Evolutionary conservation across 2,797 vertebrate species (phyloP).

Genomic region (Amblyraja radiata): DNA sequence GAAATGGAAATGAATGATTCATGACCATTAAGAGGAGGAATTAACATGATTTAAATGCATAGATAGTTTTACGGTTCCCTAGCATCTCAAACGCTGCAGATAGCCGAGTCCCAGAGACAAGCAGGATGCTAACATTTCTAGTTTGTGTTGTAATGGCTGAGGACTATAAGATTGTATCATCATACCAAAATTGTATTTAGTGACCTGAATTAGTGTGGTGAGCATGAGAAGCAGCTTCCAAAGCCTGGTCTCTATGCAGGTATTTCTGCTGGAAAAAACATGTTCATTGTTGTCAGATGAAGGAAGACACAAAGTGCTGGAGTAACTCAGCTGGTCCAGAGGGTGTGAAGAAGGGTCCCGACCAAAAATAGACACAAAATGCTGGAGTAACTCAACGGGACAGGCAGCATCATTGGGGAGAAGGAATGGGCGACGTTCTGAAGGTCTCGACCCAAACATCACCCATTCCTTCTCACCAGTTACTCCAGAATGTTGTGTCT

Average conservation of each 20-base stretch:
- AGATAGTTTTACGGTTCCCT: neutral
- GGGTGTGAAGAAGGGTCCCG: no score
- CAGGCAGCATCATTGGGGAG: no score
- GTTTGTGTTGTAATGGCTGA: neutral
- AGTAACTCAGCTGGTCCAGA: no score
- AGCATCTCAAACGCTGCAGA: neutral
- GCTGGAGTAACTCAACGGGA: no score
- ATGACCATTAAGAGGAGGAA: neutral
- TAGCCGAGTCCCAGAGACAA: neutral
- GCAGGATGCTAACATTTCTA: neutral
- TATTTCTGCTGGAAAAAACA: neutral
- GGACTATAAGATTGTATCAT: neutral
- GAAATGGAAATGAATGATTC: constrained; percentile 12
- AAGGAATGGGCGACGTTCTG: no score
- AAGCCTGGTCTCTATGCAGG: neutral
- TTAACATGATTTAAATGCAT: neutral
- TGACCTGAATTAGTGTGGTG: neutral
- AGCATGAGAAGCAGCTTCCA: neutral
- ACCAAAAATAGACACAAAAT: no score
- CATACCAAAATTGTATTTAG: no score
- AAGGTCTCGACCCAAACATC: no score
- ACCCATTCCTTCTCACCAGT: no score
- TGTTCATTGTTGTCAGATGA: no score
- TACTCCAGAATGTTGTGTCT: no score
- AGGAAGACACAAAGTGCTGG: neutral